A percentile compares a stretch with the other conserved stretches of the same genome.
These are phyloP conservation scores for Pachydiplax longipennis DNA, from an alignment of 2,888 invertebrate genomes.

Conservation along the genomic window DNA sequence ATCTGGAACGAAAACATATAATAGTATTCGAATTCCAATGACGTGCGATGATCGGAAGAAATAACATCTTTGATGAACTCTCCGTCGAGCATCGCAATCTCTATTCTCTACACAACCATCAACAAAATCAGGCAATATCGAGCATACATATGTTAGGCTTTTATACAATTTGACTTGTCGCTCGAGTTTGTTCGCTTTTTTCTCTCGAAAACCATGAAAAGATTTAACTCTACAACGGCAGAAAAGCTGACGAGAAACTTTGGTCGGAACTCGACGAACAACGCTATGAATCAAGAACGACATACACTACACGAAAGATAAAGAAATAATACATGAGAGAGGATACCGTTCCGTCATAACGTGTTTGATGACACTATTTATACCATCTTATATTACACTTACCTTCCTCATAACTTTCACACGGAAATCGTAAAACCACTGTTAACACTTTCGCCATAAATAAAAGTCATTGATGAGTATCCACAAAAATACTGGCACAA, in stretches of 20 bases:
- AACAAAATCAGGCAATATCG: too few species aligned
- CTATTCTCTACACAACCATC: background rate
- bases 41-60: background rate
- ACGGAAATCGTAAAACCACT: background rate
- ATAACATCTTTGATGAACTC: background rate
- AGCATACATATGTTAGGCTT: too few species aligned
- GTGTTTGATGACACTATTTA: background rate
- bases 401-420: slow-evolving; percentile 37
- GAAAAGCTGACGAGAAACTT: too few species aligned
- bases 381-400: background rate
- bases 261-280: too few species aligned
- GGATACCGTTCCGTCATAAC: background rate
- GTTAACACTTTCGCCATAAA: slow-evolving; percentile 15
- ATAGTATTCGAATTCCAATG: background rate
- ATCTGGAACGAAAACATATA: slow-evolving; percentile 61
- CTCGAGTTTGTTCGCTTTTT: background rate
- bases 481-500: background rate
- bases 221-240: too few species aligned
- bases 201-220: background rate
- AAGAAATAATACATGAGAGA: background rate
- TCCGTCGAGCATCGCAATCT: background rate
- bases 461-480: background rate
- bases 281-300: too few species aligned
- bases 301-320: too few species aligned
- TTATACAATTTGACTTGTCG: background rate